Base-by-base conservation (phyloP, 2,113 vertebrate species). In the Aptenodytes forsteri region DNA sequence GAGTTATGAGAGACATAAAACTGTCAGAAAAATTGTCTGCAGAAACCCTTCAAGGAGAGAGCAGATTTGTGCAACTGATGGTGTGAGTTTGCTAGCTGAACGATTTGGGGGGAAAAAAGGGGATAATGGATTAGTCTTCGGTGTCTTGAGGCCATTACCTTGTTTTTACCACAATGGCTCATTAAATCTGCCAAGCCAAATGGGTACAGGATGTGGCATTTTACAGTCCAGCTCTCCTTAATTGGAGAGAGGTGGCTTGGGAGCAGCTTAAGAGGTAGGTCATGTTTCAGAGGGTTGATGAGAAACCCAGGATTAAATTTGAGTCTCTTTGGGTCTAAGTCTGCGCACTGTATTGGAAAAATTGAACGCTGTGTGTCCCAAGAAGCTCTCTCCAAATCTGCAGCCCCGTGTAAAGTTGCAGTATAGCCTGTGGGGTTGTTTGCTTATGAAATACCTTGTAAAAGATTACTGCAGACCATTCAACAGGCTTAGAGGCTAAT, bases 121-220 rank as follows among this genome's bases (percentile, higher is more conserved):
- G 65, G 85, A 81, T 87, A 89, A 96, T 36, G 76, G 92, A 89
- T 97, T 90, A 82, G 46, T 73, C 88, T 94, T 91, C 16, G 17
- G 87, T 88, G 86, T 77, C 97, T 97, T 96, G 94, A 95, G 88
- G 97, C 91, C 81, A 96, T 85, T 97, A 89, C 97, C 95, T 97
- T 90, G 55, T 93, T 98, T 97, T 89, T 87, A 91, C 96, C 95
- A 98, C 97, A 97, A 97, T 95, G 95, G 91, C 96, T 98, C 95
- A 81, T 98, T 98, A 98, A 98, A 98, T 93, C 91, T 97, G 88
- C 93, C 96, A 97, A 96, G 89, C 83, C 87, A 96, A 97, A 95
- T 62, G 67, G 95, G 96, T 93, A 91, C 96, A 98, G 96, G 97
- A 98, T 98, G 91, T 96, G 93, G 75, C 94, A 96, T 94, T 98